Base-by-base conservation (phyloP, 2,888 invertebrate species). In the Hylaea fasciaria region DNA sequence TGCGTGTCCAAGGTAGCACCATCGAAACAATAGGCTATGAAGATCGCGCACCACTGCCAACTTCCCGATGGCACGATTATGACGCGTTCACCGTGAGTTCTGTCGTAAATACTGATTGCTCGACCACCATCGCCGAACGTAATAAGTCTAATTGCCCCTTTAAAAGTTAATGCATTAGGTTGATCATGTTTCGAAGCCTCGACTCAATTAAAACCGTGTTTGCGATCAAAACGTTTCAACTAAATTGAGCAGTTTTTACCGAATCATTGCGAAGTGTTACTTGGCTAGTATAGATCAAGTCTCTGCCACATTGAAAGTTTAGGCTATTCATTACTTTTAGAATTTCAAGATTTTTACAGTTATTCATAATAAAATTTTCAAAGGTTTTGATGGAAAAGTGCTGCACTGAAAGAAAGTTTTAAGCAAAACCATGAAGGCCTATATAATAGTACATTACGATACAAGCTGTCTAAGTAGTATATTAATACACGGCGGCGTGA, bases 81-180 rank as follows among this genome's bases (percentile, higher is more conserved):
- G 84, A 86, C 85, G 82, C 80, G 84, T 71, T 77, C 81, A 70
- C 77, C 76, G 80, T 76, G 74, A 78, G 78, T 74, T 77, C 82
- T 78, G 82, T 80, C 82, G 85, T 89, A 88, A 89, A 88, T 86
- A 86, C 83, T 83, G 85, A 89, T 90, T 86, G 86, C 80, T 77
- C 78, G 78, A 77, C 82, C 81, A 78, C 82, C 82, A 75, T 78
- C 76, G 71, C 81, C 70, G 74, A 82, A 83, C 77, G 76, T 82
- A 86, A 87, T 89, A 87, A 80, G 78, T 73, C 82, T 89, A 88
- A 90, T 91, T 87, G 89, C 85, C 84, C 81, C 84, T 85, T 87
- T 88, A 82, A 89, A 89, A 83, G 78, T 82, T 83, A 85, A 87
- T 88, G 81, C 83, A 90, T 89, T 89, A 87, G 81, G 74, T 81